These are phyloP conservation scores for Palaemon carinicauda DNA, from an alignment of 1,140 invertebrate genomes.

Conservation along the genomic window DNA sequence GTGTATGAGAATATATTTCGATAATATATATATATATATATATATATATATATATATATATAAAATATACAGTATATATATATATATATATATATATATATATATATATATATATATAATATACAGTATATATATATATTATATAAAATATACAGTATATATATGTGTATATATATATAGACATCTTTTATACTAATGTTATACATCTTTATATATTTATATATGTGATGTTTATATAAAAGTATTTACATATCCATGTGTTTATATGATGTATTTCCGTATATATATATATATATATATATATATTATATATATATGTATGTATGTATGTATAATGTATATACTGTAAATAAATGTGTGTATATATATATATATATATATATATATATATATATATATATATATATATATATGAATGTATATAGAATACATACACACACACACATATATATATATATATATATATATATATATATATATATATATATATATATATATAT, in stretches of 20 bases:
- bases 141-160: not conserved
- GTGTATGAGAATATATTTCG: too few relatives aligned
- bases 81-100: not conserved
- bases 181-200: too few relatives aligned
- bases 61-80: not conserved
- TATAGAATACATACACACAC: not conserved
- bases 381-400: conserved; percentile 2
- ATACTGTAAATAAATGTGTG: too few relatives aligned
- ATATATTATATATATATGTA: too few relatives aligned
- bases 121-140: not conserved
- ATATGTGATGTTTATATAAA: too few relatives aligned
- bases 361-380: not conserved
- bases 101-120: too few relatives aligned
- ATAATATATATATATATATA: too few relatives aligned
- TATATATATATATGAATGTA: not conserved
- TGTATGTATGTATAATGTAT: not conserved
- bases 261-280: too few relatives aligned
- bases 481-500: not conserved
- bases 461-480: not conserved
- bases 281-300: too few relatives aligned
- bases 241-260: not conserved
- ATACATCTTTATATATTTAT: too few relatives aligned
- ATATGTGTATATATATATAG: not conserved
- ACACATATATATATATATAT: not conserved
- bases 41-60: not conserved